These are phyloP conservation scores for Drepana arcuata DNA, from an alignment of 1,140 invertebrate genomes.

Conservation along the genomic window DNA sequence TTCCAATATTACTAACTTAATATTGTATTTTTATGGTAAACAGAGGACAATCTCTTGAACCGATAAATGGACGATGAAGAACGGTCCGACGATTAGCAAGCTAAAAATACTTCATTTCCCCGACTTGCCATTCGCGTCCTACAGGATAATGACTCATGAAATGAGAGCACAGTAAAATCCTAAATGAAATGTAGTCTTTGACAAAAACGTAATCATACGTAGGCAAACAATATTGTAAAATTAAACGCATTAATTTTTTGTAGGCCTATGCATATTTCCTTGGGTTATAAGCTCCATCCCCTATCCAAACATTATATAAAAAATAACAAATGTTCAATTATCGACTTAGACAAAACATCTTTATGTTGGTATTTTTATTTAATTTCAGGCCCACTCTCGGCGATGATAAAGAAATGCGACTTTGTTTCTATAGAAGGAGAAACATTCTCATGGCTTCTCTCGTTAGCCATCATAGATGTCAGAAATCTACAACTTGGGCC, in stretches of 20 bases:
- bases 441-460: constrained; percentile 77
- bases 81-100: constrained; percentile 33
- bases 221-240: no score
- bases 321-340: no score
- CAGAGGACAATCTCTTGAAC: constrained; percentile 11
- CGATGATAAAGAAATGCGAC: constrained; percentile 71
- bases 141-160: constrained; percentile 63
- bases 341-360: no score
- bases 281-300: no score
- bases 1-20: no score
- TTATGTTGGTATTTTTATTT: no score
- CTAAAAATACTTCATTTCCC: constrained; percentile 64
- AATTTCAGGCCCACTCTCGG: constrained; percentile 73
- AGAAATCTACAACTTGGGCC: constrained; percentile 68
- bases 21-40: no score
- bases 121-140: constrained; percentile 54
- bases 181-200: no score
- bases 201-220: no score
- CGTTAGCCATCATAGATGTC: constrained; percentile 74
- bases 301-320: no score
- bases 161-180: neutral
- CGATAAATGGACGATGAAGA: constrained; percentile 25
- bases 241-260: no score
- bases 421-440: constrained; percentile 74
- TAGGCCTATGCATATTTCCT: no score